Evolutionary conservation across 1,140 invertebrate species (phyloP).

Genomic region (Trypoxylus dichotomus): DNA sequence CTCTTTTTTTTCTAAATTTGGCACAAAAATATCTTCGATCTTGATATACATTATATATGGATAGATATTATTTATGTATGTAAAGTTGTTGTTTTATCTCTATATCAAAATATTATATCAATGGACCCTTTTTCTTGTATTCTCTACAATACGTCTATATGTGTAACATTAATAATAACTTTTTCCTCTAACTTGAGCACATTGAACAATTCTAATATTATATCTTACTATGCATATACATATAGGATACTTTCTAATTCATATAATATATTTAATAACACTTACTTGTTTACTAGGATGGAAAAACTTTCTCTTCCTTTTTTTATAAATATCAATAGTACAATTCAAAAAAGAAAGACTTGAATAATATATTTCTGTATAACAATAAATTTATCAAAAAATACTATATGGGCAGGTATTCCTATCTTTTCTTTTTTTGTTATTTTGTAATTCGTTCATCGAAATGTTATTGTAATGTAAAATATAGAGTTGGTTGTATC

Average conservation of each 20-base stretch:
- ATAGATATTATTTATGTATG: no score
- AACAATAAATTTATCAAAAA: constrained; percentile 1
- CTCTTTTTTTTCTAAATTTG: background rate
- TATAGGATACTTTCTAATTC: background rate
- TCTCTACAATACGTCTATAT: background rate
- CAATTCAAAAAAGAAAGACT: no score
- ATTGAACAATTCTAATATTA: background rate
- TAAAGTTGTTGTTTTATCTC: background rate
- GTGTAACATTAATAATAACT: background rate
- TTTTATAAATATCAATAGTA: no score
- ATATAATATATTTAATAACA: background rate
- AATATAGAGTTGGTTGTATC: background rate
- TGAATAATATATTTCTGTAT: background rate
- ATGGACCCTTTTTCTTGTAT: background rate
- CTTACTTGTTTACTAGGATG: no score
- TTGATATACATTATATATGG: no score
- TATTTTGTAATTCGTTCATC: background rate
- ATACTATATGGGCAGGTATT: background rate
- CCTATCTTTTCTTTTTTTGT: background rate
- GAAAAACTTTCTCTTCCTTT: no score
- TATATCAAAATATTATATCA: background rate
- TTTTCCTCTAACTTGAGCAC: background rate
- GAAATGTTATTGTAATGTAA: background rate
- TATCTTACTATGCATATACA: background rate
- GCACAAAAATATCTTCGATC: background rate